A percentile compares a stretch with the other conserved stretches of the same genome.
phyloP scores from a whole-genome alignment of 2,797 vertebrate genomes.

The Catharus ustulatus region DNA sequence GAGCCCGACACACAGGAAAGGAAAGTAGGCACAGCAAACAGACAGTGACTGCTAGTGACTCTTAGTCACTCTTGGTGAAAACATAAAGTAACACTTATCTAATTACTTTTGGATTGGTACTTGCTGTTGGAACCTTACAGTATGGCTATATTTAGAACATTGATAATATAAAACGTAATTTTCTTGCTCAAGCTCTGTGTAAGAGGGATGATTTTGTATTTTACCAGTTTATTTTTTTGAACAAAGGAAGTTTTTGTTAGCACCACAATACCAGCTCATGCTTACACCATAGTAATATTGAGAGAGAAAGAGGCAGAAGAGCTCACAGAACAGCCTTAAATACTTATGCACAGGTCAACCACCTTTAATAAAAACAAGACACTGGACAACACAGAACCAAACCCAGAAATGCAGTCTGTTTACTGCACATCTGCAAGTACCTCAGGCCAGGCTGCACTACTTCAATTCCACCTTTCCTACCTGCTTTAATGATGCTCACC shows the following conservation, averaged over 20 bases:
- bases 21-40: not conserved
- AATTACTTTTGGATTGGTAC: not conserved
- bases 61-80: not conserved
- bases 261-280: not conserved
- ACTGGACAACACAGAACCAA: not conserved
- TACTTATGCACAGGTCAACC: not conserved
- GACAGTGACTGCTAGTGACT: not conserved
- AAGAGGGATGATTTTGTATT: not conserved
- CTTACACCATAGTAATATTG: fast-evolving
- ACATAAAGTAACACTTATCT: not conserved
- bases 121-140: not conserved
- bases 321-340: not conserved
- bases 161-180: not conserved
- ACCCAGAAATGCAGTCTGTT: fast-evolving
- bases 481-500: not conserved
- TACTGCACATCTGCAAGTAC: not conserved
- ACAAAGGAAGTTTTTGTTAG: not conserved
- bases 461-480: not conserved
- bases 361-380: not conserved
- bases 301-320: not conserved
- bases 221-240: not conserved
- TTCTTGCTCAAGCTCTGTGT: not conserved
- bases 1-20: not conserved
- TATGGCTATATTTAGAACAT: not conserved
- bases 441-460: not conserved